Percentiles rank a stretch among this genome's conserved stretches.
phyloP scores from a whole-genome alignment of 1,140 invertebrate genomes.

The Drosophila littoralis region DNA sequence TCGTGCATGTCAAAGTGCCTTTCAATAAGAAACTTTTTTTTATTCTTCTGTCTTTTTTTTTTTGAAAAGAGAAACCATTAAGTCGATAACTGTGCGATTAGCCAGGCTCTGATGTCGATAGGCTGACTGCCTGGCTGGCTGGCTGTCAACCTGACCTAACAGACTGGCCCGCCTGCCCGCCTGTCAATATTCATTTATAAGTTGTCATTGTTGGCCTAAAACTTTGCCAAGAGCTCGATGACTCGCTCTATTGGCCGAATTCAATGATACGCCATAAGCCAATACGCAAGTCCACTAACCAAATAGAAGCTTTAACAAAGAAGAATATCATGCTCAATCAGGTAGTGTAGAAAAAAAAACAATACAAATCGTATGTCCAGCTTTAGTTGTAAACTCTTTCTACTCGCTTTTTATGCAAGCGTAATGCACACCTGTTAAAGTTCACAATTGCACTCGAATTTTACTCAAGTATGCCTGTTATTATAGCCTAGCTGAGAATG shows the following conservation, averaged over 20 bases:
- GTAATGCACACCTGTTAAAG: neutral
- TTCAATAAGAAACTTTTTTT: constrained; percentile 52
- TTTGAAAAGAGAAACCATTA: constrained; percentile 67
- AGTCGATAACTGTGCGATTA: constrained; percentile 80
- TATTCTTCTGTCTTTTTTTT: constrained; percentile 6
- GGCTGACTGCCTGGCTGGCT: constrained; percentile 23
- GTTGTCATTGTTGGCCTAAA: constrained; percentile 55
- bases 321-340: neutral
- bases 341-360: neutral
- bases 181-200: constrained; percentile 82
- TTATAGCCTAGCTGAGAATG: neutral
- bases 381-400: neutral
- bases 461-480: neutral
- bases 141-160: constrained; percentile 38
- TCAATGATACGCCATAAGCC: neutral
- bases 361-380: neutral
- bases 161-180: constrained; percentile 25
- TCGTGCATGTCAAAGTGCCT: constrained; percentile 70
- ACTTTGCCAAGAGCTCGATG: constrained; percentile 22
- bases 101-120: constrained; percentile 76
- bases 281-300: neutral
- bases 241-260: constrained; percentile 1
- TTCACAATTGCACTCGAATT: no score
- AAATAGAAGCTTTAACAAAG: neutral
- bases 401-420: no score